Base-by-base conservation (phyloP, 2,113 vertebrate genomes). In the Dromas ardeola region DNA sequence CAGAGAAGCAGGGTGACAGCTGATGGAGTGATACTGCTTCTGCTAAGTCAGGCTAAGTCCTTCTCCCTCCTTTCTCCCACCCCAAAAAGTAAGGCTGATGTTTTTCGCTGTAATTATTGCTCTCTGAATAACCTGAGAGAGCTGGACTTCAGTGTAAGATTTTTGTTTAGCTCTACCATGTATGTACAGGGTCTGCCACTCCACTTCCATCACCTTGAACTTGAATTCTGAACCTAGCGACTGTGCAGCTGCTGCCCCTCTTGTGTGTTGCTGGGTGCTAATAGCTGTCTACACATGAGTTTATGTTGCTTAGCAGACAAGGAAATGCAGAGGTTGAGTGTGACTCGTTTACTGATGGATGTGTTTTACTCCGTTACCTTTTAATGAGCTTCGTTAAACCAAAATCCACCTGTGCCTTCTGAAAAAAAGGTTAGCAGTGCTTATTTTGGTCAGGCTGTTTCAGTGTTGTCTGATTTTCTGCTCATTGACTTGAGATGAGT, bases 261-360 rank as follows among this genome's bases (percentile, higher is more conserved):
- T 53, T 61, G 43, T 76, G 77, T 91, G 83, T 81, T 0, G 1
- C 74, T 86, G 79, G 90, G 80, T 92, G 80, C 67, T 90, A 86
- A 93, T 56, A 90, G 52, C 90, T 95, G 63, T 67, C 96, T 94
- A 59, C 69, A 55, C 38, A 29, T 38, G 85, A 79, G 72, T 92
- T 96, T 83, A 70, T 81, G 76, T 50, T 88, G 82, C 88, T 47
- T 70, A 78, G 90, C 85, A 95, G 92, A 96, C 56, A 90, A 94
- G 80, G 89, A 95, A 81, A 84, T 4, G 0, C 56, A 93, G 43
- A 97, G 83, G 80, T 74, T 88, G 86, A 81, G 93, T 94, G 94
- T 90, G 90, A 97, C 36, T 95, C n/a, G 89, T 83, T 97, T 92
- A 93, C 91, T 97, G 92, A 97, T 91, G 53, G 73, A 92, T 58